Percentiles rank a stretch among this genome's conserved stretches.
These are phyloP conservation scores for Xestia rhomboidea DNA, from an alignment of 2,888 invertebrate genomes.

Conservation along the genomic window DNA sequence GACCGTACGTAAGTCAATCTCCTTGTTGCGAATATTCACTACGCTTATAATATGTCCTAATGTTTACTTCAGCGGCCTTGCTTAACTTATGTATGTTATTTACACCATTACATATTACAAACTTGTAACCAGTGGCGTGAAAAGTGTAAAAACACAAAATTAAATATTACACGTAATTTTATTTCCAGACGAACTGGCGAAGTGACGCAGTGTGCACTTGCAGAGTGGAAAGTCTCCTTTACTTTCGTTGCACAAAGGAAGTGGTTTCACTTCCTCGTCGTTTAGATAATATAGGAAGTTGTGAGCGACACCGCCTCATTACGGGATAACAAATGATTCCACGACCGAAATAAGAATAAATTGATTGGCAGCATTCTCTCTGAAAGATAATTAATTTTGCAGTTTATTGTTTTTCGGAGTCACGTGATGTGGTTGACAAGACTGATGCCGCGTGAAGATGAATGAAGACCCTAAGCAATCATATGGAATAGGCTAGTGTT, in stretches of 20 bases:
- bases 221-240: slow-evolving; percentile 66
- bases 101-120: background rate
- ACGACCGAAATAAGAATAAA: slow-evolving; percentile 33
- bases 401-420: slow-evolving; percentile 3
- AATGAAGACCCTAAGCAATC: slow-evolving; percentile 3
- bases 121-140: background rate
- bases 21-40: background rate
- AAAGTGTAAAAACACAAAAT: background rate
- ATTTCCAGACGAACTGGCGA: background rate
- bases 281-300: slow-evolving; percentile 70
- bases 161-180: background rate
- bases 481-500: background rate
- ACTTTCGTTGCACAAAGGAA: slow-evolving; percentile 59
- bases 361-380: slow-evolving; percentile 27
- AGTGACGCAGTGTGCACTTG: slow-evolving; percentile 25
- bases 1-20: background rate
- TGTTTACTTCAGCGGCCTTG: background rate
- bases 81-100: slow-evolving; percentile 9
- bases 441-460: background rate
- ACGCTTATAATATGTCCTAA: slow-evolving; percentile 16
- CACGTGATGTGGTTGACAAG: background rate
- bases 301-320: slow-evolving; percentile 54
- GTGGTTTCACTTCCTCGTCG: slow-evolving; percentile 72
- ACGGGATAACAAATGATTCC: slow-evolving; percentile 59
- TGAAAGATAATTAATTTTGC: slow-evolving; percentile 43